phyloP scores from a whole-genome alignment of 2,888 invertebrate species.

The Nesidiocoris tenuis region DNA sequence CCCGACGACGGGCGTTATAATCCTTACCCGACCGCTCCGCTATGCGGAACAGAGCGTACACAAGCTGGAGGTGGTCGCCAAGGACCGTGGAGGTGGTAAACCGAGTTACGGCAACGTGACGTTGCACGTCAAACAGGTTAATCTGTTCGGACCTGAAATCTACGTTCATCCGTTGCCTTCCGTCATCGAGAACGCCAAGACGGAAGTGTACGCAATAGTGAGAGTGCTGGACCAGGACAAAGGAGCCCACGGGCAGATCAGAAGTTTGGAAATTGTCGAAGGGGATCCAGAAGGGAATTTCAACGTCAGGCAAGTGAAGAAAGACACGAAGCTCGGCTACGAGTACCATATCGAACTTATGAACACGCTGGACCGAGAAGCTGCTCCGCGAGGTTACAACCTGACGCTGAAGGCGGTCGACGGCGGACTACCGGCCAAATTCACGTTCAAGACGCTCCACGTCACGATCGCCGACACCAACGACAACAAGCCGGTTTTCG shows the following conservation, averaged over 20 bases:
- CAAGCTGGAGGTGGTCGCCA: conserved; percentile 73
- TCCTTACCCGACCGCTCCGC: conserved; percentile 73
- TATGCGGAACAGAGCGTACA: conserved; percentile 69
- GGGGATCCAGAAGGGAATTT: conserved; percentile 89
- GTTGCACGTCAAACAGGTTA: conserved; percentile 74
- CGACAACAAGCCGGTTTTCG: conserved; percentile 83
- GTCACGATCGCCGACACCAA: conserved; percentile 79
- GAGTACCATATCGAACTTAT: conserved; percentile 78
- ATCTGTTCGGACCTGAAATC: conserved; percentile 81
- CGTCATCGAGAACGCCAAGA: conserved; percentile 73
- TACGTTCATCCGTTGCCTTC: conserved; percentile 74
- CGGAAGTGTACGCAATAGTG: conserved; percentile 84
- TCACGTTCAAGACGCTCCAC: conserved; percentile 75
- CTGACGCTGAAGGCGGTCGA: conserved; percentile 82
- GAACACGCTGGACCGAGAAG: conserved; percentile 72
- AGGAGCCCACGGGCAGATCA: conserved; percentile 81
- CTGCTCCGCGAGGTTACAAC: conserved; percentile 76
- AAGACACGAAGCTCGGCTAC: conserved; percentile 56
- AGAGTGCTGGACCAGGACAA: conserved; percentile 77
- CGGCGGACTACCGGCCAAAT: conserved; percentile 72
- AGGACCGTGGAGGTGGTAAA: conserved; percentile 74
- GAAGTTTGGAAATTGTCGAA: conserved; percentile 75
- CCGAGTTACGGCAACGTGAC: conserved; percentile 73
- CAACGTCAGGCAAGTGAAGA: conserved; percentile 62
- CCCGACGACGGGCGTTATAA: conserved; percentile 84